Base-by-base conservation (phyloP, 2,888 invertebrate genomes). In the Gari tellinella region DNA sequence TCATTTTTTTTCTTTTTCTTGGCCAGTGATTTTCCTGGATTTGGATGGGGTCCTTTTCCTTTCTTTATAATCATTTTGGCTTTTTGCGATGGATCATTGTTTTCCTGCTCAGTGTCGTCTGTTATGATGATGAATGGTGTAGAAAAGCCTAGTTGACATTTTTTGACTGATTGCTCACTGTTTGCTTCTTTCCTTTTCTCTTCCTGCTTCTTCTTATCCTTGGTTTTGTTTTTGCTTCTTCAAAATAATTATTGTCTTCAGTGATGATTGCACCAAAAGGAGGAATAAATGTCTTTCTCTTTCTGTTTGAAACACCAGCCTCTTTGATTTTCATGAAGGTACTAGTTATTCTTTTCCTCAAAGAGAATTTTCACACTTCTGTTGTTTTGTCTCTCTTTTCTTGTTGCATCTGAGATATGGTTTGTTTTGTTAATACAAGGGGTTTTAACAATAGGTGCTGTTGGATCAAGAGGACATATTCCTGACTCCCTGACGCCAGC, bases 401-500 rank as follows among this genome's bases (percentile, higher is more conserved):
- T n/a, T n/a, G n/a, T n/a, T n/a, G n/a, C n/a, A n/a, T n/a, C n/a
- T n/a, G n/a, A n/a, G n/a, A 5, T 61, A n/a, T n/a, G 17, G 57
- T 25, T 40, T 38, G 19, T 14, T 65, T 49, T 51, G 72, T 15
- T 1, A 26, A 17, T 17, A 57, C 61, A 23, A 14, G n/a, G 17
- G 58, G 58, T n/a, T 57, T 38, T 45, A n/a, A n/a, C n/a, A n/a
- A n/a, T n/a, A n/a, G n/a, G n/a, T n/a, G n/a, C n/a, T n/a, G 64
- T 48, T 15, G 60, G 60, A 49, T 69, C 37, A 21, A 74, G 51
- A 23, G 61, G 74, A 46, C 65, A 69, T 49, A 74, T 69, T 14
- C 60, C 67, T 2, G 56, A 56, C 40, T 62, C 55, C 40, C 49
- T 40, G 23, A 52, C 62, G 25, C 60, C 62, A 10, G 66, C 41